phyloP scores from a whole-genome alignment of 23 tunicate species.

The Pegea sp. region DNA sequence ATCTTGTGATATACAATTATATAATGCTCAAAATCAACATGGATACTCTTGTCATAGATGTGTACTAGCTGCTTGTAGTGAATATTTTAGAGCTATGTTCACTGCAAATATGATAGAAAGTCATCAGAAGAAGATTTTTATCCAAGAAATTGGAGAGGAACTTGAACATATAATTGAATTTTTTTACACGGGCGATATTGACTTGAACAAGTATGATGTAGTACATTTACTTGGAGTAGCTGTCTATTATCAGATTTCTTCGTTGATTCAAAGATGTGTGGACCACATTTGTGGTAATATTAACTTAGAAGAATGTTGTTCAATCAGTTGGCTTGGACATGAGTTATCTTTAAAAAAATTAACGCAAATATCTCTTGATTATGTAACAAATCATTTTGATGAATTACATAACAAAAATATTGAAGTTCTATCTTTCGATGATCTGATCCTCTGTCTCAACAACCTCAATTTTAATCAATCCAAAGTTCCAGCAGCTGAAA shows the following conservation, averaged over 20 bases:
- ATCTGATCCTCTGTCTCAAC: conserved; percentile 6
- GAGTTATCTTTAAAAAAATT: conserved; percentile 18
- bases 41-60: conserved; percentile 14
- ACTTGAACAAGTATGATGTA: conserved; percentile 10
- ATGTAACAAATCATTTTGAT: conserved; percentile 30
- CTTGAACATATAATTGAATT: conserved; percentile 26
- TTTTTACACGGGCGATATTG: conserved; percentile 70
- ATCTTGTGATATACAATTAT: neutral
- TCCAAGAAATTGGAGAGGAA: conserved; percentile 9
- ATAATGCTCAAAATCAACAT: neutral
- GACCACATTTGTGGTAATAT: conserved; percentile 12
- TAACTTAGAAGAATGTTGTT: conserved; percentile 13
- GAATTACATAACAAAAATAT: conserved; percentile 9
- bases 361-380: neutral
- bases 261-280: conserved; percentile 25
- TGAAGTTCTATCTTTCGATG: conserved; percentile 15
- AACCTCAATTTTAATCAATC: conserved; percentile 25
- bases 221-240: conserved; percentile 17
- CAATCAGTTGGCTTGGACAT: conserved; percentile 2
- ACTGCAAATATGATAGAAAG: conserved; percentile 48
- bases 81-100: conserved; percentile 76
- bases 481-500: conserved; percentile 4
- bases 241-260: conserved; percentile 39
- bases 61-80: conserved; percentile 82
- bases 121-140: conserved; percentile 8